Percentiles rank a stretch among this genome's conserved stretches.
Conservation (phyloP, 2,888 invertebrate genomes). For the Trichogramma evanescens region DNA sequence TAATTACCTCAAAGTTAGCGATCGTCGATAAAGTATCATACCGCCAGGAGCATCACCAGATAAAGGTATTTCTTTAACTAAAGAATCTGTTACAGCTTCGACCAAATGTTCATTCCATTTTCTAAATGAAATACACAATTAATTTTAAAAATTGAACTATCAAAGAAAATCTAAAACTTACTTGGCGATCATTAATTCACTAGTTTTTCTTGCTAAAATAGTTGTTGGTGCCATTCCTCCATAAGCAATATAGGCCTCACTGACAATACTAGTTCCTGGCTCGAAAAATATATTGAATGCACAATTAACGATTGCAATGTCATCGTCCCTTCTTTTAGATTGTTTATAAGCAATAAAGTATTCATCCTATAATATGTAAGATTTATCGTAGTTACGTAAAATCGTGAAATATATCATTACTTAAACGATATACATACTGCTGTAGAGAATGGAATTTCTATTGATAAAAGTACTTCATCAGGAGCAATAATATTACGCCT, state of each 20-base stretch:
- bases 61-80: slow-evolving; percentile 71
- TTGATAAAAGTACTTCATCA: slow-evolving; percentile 71
- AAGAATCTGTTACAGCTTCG: slow-evolving; percentile 54
- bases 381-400: slow-evolving; percentile 38
- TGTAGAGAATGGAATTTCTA: slow-evolving; percentile 68
- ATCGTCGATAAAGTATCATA: slow-evolving; percentile 70
- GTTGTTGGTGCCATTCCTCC: slow-evolving; percentile 92
- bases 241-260: slow-evolving; percentile 65
- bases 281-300: slow-evolving; percentile 68
- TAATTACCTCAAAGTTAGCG: slow-evolving; percentile 59
- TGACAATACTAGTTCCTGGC: slow-evolving; percentile 50
- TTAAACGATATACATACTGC: slow-evolving; percentile 18
- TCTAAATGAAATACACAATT: slow-evolving; percentile 31
- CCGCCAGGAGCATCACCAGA: slow-evolving; percentile 74
- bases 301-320: slow-evolving; percentile 91
- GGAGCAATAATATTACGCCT: slow-evolving; percentile 65
- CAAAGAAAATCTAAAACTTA: slow-evolving; percentile 24
- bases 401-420: neutral
- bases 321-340: slow-evolving; percentile 84
- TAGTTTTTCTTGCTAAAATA: slow-evolving; percentile 63
- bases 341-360: slow-evolving; percentile 84
- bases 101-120: slow-evolving; percentile 61
- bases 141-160: neutral
- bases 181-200: slow-evolving; percentile 53
- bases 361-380: slow-evolving; percentile 65